A percentile compares a stretch with the other conserved stretches of the same genome.
phyloP scores from a whole-genome alignment of 2,113 vertebrate species.

The Eonycteris spelaea region DNA sequence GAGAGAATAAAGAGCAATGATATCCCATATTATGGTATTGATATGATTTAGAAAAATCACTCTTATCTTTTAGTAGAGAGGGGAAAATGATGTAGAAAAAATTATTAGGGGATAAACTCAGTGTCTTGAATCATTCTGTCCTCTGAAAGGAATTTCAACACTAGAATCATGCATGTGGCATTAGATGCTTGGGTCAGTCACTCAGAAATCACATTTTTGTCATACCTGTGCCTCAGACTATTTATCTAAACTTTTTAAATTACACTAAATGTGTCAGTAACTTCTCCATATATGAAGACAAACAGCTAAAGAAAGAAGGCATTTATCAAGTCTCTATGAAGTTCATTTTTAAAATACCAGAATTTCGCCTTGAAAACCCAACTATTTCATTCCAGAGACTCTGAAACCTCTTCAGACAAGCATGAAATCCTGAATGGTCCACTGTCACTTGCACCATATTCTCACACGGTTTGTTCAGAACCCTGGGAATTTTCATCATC shows the following conservation, averaged over 20 bases:
- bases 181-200: background rate
- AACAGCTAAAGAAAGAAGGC: constrained; percentile 83
- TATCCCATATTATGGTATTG: background rate
- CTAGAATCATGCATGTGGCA: too few species aligned
- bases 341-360: background rate
- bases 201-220: background rate
- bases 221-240: constrained; percentile 84
- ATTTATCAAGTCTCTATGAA: background rate
- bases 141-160: background rate
- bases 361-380: background rate
- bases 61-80: background rate
- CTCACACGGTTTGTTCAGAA: background rate
- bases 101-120: background rate
- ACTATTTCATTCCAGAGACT: background rate
- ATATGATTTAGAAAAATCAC: background rate
- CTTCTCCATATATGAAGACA: constrained; percentile 92
- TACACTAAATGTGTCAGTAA: constrained; percentile 84
- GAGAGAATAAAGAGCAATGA: background rate
- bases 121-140: background rate
- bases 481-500: background rate
- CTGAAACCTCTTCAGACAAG: background rate
- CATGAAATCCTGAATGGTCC: background rate
- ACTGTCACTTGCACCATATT: rapidly evolving
- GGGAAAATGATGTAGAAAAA: background rate
- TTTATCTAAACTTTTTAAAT: constrained; percentile 83